These are phyloP conservation scores for Erythrolamprus reginae DNA, from an alignment of 2,113 vertebrate species.

Conservation along the genomic window DNA sequence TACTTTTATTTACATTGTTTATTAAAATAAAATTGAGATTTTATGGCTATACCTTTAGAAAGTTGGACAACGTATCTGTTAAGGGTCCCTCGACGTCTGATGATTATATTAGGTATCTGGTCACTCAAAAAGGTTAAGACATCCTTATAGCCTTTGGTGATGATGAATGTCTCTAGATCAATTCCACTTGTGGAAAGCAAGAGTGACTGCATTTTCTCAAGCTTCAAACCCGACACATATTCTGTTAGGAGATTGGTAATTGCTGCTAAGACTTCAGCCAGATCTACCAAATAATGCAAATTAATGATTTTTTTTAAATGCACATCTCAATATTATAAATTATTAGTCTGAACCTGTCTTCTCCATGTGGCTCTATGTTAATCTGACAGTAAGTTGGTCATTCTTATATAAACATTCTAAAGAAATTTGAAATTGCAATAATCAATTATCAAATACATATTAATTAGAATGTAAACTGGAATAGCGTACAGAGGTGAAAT, in stretches of 20 bases:
- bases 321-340: not conserved
- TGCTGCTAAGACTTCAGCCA: not conserved
- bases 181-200: not conserved
- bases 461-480: not conserved
- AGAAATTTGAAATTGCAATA: not conserved
- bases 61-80: not conserved
- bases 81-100: not conserved
- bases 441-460: not conserved
- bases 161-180: not conserved
- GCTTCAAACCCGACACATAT: not conserved
- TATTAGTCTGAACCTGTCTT: not conserved
- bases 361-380: not conserved
- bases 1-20: not conserved
- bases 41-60: not conserved
- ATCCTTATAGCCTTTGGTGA: not conserved
- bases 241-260: not conserved
- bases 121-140: not conserved
- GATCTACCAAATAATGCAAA: not conserved
- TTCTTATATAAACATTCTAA: not conserved
- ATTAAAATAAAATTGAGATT: not conserved
- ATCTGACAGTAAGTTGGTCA: not conserved
- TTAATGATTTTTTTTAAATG: too few species aligned
- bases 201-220: not conserved
- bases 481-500: not conserved
- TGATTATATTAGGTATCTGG: not conserved